phyloP scores from a whole-genome alignment of 2,113 vertebrate species.

The Callorhinus ursinus region DNA sequence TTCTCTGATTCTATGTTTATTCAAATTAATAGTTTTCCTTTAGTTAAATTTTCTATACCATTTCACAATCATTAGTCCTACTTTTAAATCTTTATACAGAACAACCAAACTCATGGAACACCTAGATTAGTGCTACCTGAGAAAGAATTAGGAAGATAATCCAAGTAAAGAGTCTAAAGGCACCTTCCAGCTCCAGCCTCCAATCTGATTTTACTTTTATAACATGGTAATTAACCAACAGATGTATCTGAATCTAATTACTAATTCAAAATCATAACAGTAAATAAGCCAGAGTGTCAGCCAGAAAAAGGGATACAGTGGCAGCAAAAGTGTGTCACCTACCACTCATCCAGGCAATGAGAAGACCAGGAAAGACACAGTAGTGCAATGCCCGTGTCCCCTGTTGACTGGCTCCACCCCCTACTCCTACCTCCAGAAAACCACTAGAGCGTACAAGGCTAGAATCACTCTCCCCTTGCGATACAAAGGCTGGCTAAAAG shows the following conservation, averaged over 20 bases:
- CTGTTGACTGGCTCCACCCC: background rate
- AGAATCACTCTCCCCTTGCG: background rate
- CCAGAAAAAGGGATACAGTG: background rate
- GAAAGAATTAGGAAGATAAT: background rate
- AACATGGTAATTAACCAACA: background rate
- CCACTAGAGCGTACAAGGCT: background rate
- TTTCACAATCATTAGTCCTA: background rate
- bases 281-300: background rate
- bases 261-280: slow-evolving; percentile 45
- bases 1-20: background rate
- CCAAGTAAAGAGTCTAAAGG: background rate
- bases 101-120: slow-evolving; percentile 15
- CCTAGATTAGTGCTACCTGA: background rate
- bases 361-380: background rate
- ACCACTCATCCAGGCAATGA: background rate
- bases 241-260: background rate
- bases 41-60: background rate
- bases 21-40: slow-evolving; percentile 28
- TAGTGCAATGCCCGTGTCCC: background rate
- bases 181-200: background rate
- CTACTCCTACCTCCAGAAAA: background rate
- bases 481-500: background rate
- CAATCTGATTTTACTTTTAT: slow-evolving; percentile 24
- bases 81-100: slow-evolving; percentile 18
- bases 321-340: background rate